These are phyloP conservation scores for Augiades crinisus DNA, from an alignment of 2,888 invertebrate genomes.

Conservation along the genomic window DNA sequence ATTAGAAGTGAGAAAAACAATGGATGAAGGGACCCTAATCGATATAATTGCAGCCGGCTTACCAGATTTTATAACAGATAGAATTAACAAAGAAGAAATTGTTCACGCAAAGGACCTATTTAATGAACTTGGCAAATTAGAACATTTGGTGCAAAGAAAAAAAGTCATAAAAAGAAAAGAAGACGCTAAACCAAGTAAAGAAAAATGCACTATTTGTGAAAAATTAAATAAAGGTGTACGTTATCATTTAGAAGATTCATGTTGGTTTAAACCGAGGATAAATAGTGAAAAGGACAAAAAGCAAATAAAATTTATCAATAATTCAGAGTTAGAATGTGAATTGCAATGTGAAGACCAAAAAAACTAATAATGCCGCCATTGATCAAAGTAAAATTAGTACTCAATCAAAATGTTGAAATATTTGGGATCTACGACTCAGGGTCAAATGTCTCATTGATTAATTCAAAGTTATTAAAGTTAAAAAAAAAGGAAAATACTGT, in stretches of 20 bases:
- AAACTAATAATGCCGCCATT: slow-evolving; percentile 27
- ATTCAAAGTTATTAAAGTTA: slow-evolving; percentile 32
- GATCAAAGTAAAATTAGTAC: slow-evolving; percentile 33
- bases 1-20: slow-evolving; percentile 2
- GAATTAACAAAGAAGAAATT: too few species aligned
- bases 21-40: too few species aligned
- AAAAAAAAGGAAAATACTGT: neutral
- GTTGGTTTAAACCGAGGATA: slow-evolving; percentile 16
- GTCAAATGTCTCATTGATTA: slow-evolving; percentile 37
- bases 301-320: slow-evolving; percentile 3
- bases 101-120: neutral
- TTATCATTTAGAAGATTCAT: slow-evolving; percentile 15
- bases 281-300: slow-evolving; percentile 9
- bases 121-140: slow-evolving; percentile 7
- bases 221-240: slow-evolving; percentile 16
- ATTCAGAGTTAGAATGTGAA: slow-evolving; percentile 17
- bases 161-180: neutral
- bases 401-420: slow-evolving; percentile 29
- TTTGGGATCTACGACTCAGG: slow-evolving; percentile 37
- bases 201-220: slow-evolving; percentile 21
- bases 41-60: too few species aligned
- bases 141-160: neutral
- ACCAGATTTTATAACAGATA: too few species aligned
- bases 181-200: neutral
- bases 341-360: slow-evolving; percentile 16